These are phyloP conservation scores for Flexamia atlantica DNA, from an alignment of 2,888 invertebrate genomes.

Conservation along the genomic window DNA sequence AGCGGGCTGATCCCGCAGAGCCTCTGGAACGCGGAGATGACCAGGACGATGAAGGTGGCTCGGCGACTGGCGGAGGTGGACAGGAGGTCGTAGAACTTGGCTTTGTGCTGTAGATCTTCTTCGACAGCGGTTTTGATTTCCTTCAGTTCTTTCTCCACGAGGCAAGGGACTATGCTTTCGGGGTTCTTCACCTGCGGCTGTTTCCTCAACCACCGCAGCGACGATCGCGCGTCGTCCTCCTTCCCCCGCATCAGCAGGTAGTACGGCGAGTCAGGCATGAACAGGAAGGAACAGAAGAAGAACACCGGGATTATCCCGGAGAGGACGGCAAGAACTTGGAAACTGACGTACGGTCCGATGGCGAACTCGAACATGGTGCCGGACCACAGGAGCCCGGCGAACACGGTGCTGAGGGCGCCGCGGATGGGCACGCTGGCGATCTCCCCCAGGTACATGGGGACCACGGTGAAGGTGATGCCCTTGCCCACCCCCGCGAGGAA, in stretches of 20 bases:
- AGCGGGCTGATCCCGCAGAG: slow-evolving; percentile 82
- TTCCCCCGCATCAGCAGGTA: slow-evolving; percentile 78
- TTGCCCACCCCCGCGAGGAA: slow-evolving; percentile 70
- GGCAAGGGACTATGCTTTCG: slow-evolving; percentile 19
- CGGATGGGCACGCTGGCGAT: slow-evolving; percentile 69
- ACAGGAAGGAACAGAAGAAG: slow-evolving; percentile 76
- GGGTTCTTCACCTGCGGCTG: slow-evolving; percentile 33
- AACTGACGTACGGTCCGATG: slow-evolving; percentile 67
- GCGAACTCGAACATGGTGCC: slow-evolving; percentile 69
- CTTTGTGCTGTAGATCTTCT: slow-evolving; percentile 66
- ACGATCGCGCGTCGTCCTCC: slow-evolving; percentile 68
- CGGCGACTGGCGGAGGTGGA: slow-evolving; percentile 66
- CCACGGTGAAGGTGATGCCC: slow-evolving; percentile 70
- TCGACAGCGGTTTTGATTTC: slow-evolving; percentile 64
- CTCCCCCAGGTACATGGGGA: slow-evolving; percentile 70
- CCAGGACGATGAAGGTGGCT: slow-evolving; percentile 68
- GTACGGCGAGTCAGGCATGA: slow-evolving; percentile 82
- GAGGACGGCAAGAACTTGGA: slow-evolving; percentile 60
- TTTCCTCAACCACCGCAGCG: slow-evolving; percentile 65
- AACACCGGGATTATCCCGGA: slow-evolving; percentile 73
- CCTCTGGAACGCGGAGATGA: slow-evolving; percentile 74
- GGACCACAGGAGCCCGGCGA: slow-evolving; percentile 68
- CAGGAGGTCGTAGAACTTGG: slow-evolving; percentile 65
- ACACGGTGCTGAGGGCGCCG: slow-evolving; percentile 70
- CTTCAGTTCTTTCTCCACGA: slow-evolving; percentile 65